These are phyloP conservation scores for Eupithecia vulgata DNA, from an alignment of 2,888 invertebrate genomes.

Conservation along the genomic window DNA sequence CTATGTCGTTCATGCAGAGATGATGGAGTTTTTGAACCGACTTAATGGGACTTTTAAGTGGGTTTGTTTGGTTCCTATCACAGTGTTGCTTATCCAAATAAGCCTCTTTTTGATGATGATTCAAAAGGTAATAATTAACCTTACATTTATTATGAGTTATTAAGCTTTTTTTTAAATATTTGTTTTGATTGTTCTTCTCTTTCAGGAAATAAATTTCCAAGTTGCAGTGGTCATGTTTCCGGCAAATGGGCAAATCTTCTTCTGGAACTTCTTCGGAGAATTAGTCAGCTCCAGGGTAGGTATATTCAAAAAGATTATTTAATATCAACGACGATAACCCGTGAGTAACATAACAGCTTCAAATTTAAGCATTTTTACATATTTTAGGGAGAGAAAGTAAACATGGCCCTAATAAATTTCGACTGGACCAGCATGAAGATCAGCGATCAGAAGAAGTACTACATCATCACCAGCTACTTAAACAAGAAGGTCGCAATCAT, in stretches of 20 bases:
- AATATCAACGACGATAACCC: too few relatives aligned
- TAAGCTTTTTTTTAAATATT: background rate
- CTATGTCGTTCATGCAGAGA: conserved; percentile 56
- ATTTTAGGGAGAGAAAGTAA: conserved; percentile 54
- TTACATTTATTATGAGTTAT: background rate
- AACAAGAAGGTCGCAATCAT: conserved; percentile 59
- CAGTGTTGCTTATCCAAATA: conserved; percentile 50
- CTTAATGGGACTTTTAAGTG: conserved; percentile 63
- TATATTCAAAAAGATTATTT: background rate
- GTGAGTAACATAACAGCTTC: too few relatives aligned
- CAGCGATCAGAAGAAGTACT: conserved; percentile 60
- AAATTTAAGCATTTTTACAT: background rate
- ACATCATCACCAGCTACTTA: conserved; percentile 59
- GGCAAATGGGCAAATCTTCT: conserved; percentile 57
- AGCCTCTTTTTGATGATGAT: conserved; percentile 61
- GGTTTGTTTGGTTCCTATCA: conserved; percentile 59
- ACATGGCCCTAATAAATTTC: conserved; percentile 58
- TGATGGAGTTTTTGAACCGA: conserved; percentile 57
- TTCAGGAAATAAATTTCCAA: conserved; percentile 61
- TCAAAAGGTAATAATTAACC: conserved; percentile 54
- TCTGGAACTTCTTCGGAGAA: conserved; percentile 70
- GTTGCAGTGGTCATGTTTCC: conserved; percentile 63
- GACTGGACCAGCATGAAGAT: conserved; percentile 61
- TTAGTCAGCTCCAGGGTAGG: conserved; percentile 58
- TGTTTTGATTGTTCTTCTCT: conserved; percentile 21